phyloP scores from a whole-genome alignment of 2,113 vertebrate species.

The Limnothrissa miodon region DNA sequence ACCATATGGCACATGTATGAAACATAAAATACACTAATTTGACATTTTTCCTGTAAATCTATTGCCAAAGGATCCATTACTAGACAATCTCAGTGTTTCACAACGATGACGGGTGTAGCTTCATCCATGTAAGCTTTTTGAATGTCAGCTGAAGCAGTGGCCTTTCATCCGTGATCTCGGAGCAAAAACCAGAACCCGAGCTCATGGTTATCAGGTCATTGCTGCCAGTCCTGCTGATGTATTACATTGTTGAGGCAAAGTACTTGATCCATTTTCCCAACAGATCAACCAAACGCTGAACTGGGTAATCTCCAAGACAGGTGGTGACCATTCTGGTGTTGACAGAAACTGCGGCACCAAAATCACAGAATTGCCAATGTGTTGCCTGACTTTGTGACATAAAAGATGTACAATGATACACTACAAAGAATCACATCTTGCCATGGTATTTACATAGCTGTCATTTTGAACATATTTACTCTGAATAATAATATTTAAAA shows the following conservation, averaged over 20 bases:
- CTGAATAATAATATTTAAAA: neutral
- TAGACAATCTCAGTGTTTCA: neutral
- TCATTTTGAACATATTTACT: neutral
- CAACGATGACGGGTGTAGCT: neutral
- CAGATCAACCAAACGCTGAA: neutral
- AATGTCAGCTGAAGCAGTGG: neutral
- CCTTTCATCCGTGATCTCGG: neutral
- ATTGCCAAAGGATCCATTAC: neutral
- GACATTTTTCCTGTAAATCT: slow-evolving; percentile 12
- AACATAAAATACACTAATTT: neutral
- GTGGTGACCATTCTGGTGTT: neutral
- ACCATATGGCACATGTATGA: slow-evolving; percentile 1
- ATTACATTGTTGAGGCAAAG: neutral
- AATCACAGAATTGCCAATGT: neutral
- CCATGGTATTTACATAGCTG: neutral
- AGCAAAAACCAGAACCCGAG: neutral
- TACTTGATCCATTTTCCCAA: neutral
- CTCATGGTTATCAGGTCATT: neutral
- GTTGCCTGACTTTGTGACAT: neutral
- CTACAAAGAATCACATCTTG: neutral
- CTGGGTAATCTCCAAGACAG: neutral
- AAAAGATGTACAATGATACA: neutral
- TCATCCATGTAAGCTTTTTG: neutral
- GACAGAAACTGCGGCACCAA: neutral
- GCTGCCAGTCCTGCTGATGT: neutral